Base-by-base conservation (phyloP, 2,888 invertebrate species). In the Dasysyrphus albostriatus region DNA sequence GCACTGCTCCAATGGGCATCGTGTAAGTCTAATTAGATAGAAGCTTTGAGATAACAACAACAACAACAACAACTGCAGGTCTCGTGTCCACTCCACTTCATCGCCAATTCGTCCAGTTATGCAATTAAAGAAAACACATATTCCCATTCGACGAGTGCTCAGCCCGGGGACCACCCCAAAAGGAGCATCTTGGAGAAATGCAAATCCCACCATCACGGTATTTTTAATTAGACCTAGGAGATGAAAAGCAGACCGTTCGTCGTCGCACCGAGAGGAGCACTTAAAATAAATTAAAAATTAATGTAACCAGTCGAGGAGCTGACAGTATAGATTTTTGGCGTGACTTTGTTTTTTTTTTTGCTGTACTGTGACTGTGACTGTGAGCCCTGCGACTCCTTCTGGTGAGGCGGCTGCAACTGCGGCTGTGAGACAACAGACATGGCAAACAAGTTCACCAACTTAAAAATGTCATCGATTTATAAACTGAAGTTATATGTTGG, bases 221-320 rank as follows among this genome's bases (percentile, higher is more conserved):
- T 85, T 85, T 67, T 82, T 77, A 77, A 77, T 69, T 69, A 77
- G 77, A 70, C 49, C 69, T 32, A 51, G 76, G 34, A 67, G 67
- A 56, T 69, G 39, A 56, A 59, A 47, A 69, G 51, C 19, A 24
- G 51, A 51, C 69, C 51, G 49, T 69, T 67, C 47, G 7, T 19
- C 14, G 5, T 58, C 32, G 10, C 5, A 39, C 61, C 59, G 16
- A 47, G 16, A 47, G 47, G 69, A 79, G 82, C 85, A 85, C 85
- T 85, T 85, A 82, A 85, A 87, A 87, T 87, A 87, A 87, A 87
- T 87, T 83, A 87, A 79, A 87, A 87, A 87, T 83, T 87, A 87
- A 87, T 87, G 87, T 87, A 54, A 85, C 87, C 74, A 83, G 83
- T 87, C 83, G 75, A 83, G 78, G 75, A 83, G 87, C 75, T 87